Base-by-base conservation (phyloP, 2,113 vertebrate species). In the Physeter macrocephalus region DNA sequence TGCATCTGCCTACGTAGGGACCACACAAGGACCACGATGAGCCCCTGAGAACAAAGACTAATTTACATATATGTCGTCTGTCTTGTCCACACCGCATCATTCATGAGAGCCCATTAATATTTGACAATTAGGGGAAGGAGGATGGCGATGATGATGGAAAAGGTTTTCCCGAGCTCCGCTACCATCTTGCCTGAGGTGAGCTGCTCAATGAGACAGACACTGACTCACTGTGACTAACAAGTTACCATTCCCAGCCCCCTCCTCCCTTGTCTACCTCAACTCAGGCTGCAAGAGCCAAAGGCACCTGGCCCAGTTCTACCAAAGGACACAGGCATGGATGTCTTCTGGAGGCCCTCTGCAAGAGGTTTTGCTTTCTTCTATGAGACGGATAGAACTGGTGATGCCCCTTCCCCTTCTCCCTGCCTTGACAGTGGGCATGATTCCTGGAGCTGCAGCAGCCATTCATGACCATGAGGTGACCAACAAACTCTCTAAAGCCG, bases 1-100 rank as follows among this genome's bases (percentile, higher is more conserved):
- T 0, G 2, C 5, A 1, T 27, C 54, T 6, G 10, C 1, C 41
- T 23, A 8, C 2, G 3, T 29, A 0, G 25, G 34, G 66, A 14
- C 39, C 5, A 0, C 1, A 5, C 10, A 7, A 6, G n/a, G 29
- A n/a, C 6, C 49, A 25, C 31, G 17, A 17, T 4, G 84, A 54
- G 41, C 59, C 10, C 31, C 54, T 6, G 54, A 83, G 43, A 49
- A n/a, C n/a, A 18, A 80, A 86, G 12, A 21, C 13, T 6, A 1
- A 21, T 29, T 43, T 49, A 31, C 17, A 9, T 39, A 14, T 27
- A 14, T 5, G 39, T 23, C 5, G 17, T 7, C n/a, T 20, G 1
- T 71, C 64, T 66, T 5, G 8, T 20, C 34, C 27, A 4, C 49
- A 2, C 8, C 2, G 57, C 0, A 0, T n/a, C 39, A 1, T 21